phyloP scores from a whole-genome alignment of 2,888 invertebrate species.

The Seira musarum region DNA sequence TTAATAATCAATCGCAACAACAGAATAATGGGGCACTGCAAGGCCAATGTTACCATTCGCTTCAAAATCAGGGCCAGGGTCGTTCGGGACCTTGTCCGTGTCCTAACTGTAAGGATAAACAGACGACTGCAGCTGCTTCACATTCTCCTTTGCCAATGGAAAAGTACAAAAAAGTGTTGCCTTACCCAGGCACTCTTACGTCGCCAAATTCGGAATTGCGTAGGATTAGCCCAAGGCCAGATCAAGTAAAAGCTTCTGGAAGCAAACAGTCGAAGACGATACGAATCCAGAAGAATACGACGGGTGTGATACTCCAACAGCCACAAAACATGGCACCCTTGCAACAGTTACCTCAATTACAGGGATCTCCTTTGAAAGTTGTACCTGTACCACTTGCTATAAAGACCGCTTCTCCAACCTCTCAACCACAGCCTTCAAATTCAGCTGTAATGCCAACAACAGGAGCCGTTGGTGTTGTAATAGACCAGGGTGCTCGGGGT shows the following conservation, averaged over 20 bases:
- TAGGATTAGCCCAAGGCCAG: neutral
- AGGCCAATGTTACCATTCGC: neutral
- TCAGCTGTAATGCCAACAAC: slow-evolving; percentile 12
- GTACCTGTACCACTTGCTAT: neutral
- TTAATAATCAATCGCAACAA: slow-evolving; percentile 37
- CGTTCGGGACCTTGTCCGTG: slow-evolving; percentile 46
- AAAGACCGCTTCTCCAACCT: neutral
- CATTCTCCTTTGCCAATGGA: slow-evolving; percentile 37
- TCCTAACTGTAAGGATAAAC: slow-evolving; percentile 41
- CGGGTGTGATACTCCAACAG: neutral
- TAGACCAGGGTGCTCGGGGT: neutral
- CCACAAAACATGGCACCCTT: too few relatives aligned
- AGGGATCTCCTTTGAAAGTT: too few relatives aligned
- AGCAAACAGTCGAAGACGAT: slow-evolving; percentile 8
- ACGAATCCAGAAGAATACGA: slow-evolving; percentile 29
- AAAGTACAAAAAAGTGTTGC: slow-evolving; percentile 54
- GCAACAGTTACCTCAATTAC: too few relatives aligned
- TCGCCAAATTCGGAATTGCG: neutral
- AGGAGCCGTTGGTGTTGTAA: neutral
- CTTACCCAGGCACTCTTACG: slow-evolving; percentile 36
- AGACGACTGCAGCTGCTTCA: neutral
- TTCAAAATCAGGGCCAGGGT: neutral
- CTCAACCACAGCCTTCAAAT: neutral
- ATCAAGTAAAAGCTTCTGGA: neutral
- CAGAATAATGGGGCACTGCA: neutral